Base-by-base conservation (phyloP, 35 echinoderm and acorn worm genomes). In the Chiridota heheva region DNA sequence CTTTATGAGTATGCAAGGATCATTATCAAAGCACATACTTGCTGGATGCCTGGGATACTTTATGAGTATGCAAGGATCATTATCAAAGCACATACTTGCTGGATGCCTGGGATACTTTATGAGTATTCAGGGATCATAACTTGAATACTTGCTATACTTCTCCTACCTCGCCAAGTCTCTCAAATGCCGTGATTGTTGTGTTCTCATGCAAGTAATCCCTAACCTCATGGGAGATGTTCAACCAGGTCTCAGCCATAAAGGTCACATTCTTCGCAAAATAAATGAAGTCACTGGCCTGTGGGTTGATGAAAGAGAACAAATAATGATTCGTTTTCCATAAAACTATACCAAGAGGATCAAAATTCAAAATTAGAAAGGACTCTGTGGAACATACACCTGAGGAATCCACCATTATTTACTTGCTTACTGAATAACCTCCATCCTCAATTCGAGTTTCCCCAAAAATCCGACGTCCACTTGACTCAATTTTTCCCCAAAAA, bases 281-380 rank as follows among this genome's bases (percentile, higher is more conserved):
- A 65, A 92, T 84, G 38, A 97, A 76, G 69, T 91, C 89, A 70
- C 95, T 91, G 1, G 95, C 95, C 95, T 98, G 69, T n/a, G n/a
- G n/a, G n/a, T n/a, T n/a, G n/a, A n/a, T 22, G 40, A 66, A 15
- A 84, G 63, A 44, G 56, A 76, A 0, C 71, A 69, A 44, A 67
- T 38, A 59, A 29, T 25, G 43, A 36, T 18, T 68, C 24, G 5
- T n/a, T n/a, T n/a, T n/a, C n/a, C n/a, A n/a, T n/a, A n/a, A n/a
- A n/a, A n/a, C n/a, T n/a, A 51, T n/a, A 51, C 8, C n/a, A 51
- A n/a, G n/a, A 51, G 8, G 8, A n/a, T 12, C 47, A 51, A 51
- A 51, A 12, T n/a, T 51, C n/a, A 8, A 51, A 51, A 51, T 51
- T n/a, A 8, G n/a, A 51, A 8, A 8, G n/a, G 8, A 51, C 47